Evolutionary conservation across 2,888 invertebrate species (phyloP).

Genomic region (Yponomeuta malinellus): DNA sequence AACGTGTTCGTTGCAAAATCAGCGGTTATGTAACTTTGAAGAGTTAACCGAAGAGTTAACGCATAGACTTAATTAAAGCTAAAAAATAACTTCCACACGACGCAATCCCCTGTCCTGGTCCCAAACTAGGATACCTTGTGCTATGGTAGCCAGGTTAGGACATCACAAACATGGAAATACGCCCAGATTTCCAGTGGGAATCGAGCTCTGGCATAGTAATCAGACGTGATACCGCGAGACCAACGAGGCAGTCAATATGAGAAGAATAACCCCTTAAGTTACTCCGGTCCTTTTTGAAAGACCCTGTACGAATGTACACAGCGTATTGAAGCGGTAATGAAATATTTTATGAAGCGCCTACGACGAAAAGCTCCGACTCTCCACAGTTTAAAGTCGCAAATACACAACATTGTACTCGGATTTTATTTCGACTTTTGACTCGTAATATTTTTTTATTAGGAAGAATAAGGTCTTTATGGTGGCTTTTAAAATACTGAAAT

Average conservation of each 20-base stretch:
- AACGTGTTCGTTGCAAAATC: too few relatives aligned
- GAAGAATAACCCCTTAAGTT: neutral
- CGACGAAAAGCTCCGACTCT: conserved; percentile 40
- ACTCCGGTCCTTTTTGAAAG: neutral
- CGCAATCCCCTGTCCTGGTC: too few relatives aligned
- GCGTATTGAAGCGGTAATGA: conserved; percentile 40
- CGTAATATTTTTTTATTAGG: conserved; percentile 8
- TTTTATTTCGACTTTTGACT: conserved; percentile 40
- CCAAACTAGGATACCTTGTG: too few relatives aligned
- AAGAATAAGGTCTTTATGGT: neutral
- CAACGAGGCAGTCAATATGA: neutral
- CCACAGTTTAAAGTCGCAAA: conserved; percentile 41
- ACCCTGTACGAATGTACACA: neutral
- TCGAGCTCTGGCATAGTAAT: too few relatives aligned
- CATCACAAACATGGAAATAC: too few relatives aligned
- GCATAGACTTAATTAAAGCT: too few relatives aligned
- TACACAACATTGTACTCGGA: conserved; percentile 61
- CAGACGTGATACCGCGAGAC: too few relatives aligned
- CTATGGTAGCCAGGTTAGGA: too few relatives aligned
- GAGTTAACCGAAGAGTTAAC: too few relatives aligned
- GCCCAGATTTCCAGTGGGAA: too few relatives aligned
- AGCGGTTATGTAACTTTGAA: too few relatives aligned
- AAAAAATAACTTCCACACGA: too few relatives aligned
- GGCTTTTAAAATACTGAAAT: neutral
- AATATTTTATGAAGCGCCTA: conserved; percentile 60